A percentile compares a stretch with the other conserved stretches of the same genome.
Conservation (phyloP, 2,797 vertebrate genomes). For the Miichthys miiuy region DNA sequence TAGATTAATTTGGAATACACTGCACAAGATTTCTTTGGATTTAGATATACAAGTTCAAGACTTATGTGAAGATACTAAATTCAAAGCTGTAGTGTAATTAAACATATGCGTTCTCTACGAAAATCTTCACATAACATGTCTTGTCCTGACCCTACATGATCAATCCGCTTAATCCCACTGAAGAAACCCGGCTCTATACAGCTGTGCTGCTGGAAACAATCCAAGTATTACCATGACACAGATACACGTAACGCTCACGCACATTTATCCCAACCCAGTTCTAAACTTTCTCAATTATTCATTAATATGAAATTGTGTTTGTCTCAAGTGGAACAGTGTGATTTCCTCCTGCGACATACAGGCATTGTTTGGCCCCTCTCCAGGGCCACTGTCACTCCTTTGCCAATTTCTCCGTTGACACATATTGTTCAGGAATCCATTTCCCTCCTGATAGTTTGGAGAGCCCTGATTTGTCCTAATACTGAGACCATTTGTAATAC, state of each 20-base stretch:
- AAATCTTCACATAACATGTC: constrained; percentile 8
- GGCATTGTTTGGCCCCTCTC: constrained; percentile 78
- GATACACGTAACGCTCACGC: constrained; percentile 75
- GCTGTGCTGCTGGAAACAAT: constrained; percentile 67
- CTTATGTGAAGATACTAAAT: background rate
- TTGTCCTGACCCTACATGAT: constrained; percentile 50
- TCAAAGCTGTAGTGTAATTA: background rate
- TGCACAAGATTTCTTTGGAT: background rate
- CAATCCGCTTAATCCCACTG: constrained; percentile 54
- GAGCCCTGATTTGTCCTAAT: constrained; percentile 85
- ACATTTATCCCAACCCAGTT: constrained; percentile 81
- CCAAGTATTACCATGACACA: constrained; percentile 78
- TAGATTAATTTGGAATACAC: constrained; percentile 11
- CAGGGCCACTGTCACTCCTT: constrained; percentile 72
- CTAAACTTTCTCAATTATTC: constrained; percentile 88
- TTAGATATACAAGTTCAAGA: constrained; percentile 1
- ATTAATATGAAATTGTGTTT: constrained; percentile 89
- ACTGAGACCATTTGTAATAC: constrained; percentile 86
- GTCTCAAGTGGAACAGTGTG: constrained; percentile 86
- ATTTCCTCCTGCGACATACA: constrained; percentile 82
- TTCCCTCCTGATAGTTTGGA: constrained; percentile 82
- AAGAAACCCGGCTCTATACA: constrained; percentile 37
- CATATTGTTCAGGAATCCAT: constrained; percentile 83
- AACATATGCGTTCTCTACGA: constrained; percentile 3
- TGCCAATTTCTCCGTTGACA: constrained; percentile 83